Evolutionary conservation across 2,888 invertebrate genomes (phyloP).

Genomic region (Chouioia cunea): DNA sequence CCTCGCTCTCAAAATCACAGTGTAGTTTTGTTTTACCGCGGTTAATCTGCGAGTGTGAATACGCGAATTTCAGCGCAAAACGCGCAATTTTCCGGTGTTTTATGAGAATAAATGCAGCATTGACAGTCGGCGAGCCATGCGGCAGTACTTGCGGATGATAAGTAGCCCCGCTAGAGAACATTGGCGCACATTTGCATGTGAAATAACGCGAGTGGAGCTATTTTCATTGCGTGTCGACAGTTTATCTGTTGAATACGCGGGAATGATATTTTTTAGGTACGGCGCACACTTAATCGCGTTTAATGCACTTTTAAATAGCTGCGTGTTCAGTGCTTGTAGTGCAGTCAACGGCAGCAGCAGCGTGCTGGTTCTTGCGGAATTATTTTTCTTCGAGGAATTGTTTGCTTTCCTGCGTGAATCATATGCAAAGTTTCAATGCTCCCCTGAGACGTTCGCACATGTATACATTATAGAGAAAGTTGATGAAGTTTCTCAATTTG

Average conservation of each 20-base stretch:
- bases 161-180: constrained; percentile 1
- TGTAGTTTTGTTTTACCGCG: constrained; percentile 1
- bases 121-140: too few relatives aligned
- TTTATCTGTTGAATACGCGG: neutral
- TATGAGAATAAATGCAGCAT: constrained; percentile 11
- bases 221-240: neutral
- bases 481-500: constrained; percentile 12
- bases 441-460: neutral
- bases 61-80: constrained; percentile 9
- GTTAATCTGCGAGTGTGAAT: constrained; percentile 6
- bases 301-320: too few relatives aligned
- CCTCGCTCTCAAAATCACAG: constrained; percentile 1
- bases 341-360: too few relatives aligned
- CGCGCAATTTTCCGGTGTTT: neutral
- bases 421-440: constrained; percentile 10
- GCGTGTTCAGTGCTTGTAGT: too few relatives aligned
- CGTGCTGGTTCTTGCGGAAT: too few relatives aligned
- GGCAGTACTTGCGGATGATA: neutral
- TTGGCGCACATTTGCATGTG: neutral
- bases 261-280: neutral
- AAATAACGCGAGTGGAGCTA: constrained; percentile 18
- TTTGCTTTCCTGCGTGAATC: too few relatives aligned
- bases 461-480: constrained; percentile 20
- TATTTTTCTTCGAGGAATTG: too few relatives aligned
- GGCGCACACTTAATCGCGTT: too few relatives aligned